Base-by-base conservation (phyloP, 92 coral and sea anemone genomes). In the Scolanthus callimorphus region DNA sequence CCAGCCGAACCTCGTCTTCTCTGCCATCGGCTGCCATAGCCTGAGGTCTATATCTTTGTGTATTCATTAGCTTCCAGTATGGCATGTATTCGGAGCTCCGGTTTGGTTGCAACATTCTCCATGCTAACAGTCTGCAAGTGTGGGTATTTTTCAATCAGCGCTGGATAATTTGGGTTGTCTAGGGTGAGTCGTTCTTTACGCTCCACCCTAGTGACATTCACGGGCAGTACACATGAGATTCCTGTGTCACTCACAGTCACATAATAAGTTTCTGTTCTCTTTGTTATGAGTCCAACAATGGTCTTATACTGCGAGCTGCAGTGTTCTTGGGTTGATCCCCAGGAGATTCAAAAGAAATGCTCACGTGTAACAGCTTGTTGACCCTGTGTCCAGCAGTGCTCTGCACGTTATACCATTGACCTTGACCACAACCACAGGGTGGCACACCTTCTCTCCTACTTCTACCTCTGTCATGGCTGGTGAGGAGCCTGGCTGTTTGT, bases 251-350 rank as follows among this genome's bases (percentile, higher is more conserved):
- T 62, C 9, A 76, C 34, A 43, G 76, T 55, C 37, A 70, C 63
- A 41, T 70, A 53, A 21, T 74, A 81, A 39, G 60, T 63, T 17
- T 69, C 54, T 2, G 57, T 55, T 11, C 59, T 57, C 60, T 44
- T 63, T 11, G 84, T 70, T 15, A 76, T 78, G 0, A 54, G 17
- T 8, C 88, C 82, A 51, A 70, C 59, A 37, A 74, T 74, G 3
- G 78, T 74, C 57, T n/a, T n/a, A n/a, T n/a, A n/a, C n/a, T n/a
- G n/a, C n/a, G n/a, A n/a, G n/a, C n/a, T n/a, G n/a, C 55, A 52
- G 4, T 39, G 37, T 27, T 13, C 25, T 17, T 24, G 56, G 68
- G 3, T 29, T 0, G 3, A 61, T 2, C 22, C 47, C 59, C 51
- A 58, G 44, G 21, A 25, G 41, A 46, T 48, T 39, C 19, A 65